Evolutionary conservation across 1,140 invertebrate species (phyloP).

Genomic region (Oppia nitens): DNA sequence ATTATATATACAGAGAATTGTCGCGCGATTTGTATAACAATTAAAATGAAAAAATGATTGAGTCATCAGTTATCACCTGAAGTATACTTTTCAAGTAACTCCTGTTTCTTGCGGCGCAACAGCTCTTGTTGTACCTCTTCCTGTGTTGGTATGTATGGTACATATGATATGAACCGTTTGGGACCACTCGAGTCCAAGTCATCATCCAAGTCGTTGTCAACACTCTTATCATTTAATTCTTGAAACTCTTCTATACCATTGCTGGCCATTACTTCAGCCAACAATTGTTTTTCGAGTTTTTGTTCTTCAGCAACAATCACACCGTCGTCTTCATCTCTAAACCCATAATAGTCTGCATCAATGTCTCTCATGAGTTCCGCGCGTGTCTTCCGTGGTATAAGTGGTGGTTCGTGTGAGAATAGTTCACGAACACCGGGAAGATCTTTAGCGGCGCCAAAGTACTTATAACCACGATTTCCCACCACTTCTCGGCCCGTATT

Average conservation of each 20-base stretch:
- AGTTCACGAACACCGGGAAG: constrained; percentile 90
- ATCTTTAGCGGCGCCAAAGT: constrained; percentile 98
- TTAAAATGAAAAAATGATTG: too few relatives aligned
- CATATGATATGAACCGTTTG: constrained; percentile 54
- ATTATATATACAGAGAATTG: too few relatives aligned
- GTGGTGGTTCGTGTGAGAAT: constrained; percentile 87
- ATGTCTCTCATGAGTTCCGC: constrained; percentile 95
- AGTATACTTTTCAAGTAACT: constrained; percentile 47
- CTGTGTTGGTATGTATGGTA: constrained; percentile 60
- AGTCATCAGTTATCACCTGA: too few relatives aligned
- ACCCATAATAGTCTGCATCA: constrained; percentile 97
- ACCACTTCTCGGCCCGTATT: constrained; percentile 92
- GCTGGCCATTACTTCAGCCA: constrained; percentile 1
- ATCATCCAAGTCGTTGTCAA: constrained; percentile 24
- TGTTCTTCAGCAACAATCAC: constrained; percentile 73
- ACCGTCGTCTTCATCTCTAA: constrained; percentile 94
- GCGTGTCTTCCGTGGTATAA: constrained; percentile 69
- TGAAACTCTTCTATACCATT: constrained; percentile 3
- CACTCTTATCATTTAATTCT: constrained; percentile 1
- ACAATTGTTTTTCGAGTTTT: constrained; percentile 40
- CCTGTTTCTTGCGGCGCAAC: constrained; percentile 67
- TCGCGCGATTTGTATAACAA: too few relatives aligned
- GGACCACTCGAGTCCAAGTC: constrained; percentile 22
- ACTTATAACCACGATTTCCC: constrained; percentile 95
- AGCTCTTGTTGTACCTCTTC: constrained; percentile 76